Percentiles rank a stretch among this genome's conserved stretches.
Evolutionary conservation across 2,113 vertebrate species (phyloP).

Genomic region (Dissostichus mawsoni): DNA sequence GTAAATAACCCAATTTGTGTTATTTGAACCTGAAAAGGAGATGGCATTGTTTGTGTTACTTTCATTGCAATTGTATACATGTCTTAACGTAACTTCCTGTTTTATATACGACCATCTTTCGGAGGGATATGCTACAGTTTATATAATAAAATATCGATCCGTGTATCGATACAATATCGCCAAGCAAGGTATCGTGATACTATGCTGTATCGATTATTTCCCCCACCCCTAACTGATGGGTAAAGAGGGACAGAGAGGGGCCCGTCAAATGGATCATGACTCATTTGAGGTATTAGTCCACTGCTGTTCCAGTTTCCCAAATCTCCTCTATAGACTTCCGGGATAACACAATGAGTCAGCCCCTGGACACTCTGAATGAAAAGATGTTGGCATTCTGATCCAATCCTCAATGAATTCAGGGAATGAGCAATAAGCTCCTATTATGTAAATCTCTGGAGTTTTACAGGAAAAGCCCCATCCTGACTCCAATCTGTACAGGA

Average conservation of each 20-base stretch:
- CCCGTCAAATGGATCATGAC: slow-evolving; percentile 54
- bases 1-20: no score
- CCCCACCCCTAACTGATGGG: background rate
- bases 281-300: slow-evolving; percentile 57
- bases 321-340: slow-evolving; percentile 36
- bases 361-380: slow-evolving; percentile 45
- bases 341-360: slow-evolving; percentile 66
- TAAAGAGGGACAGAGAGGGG: background rate
- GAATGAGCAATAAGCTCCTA: slow-evolving; percentile 49
- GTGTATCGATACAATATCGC: no score
- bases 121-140: no score
- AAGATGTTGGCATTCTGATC: slow-evolving; percentile 51
- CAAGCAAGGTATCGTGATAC: no score
- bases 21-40: no score
- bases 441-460: slow-evolving; percentile 62
- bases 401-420: slow-evolving; percentile 35
- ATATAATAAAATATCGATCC: no score
- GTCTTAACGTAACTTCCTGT: no score
- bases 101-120: no score
- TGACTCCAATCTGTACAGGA: slow-evolving; percentile 21
- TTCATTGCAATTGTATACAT: no score
- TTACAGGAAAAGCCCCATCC: slow-evolving; percentile 46
- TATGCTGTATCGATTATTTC: no score
- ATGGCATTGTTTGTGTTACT: no score
- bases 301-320: slow-evolving; percentile 52